Conservation (phyloP, 2,113 vertebrate genomes). For the Zosterops pallidus region DNA sequence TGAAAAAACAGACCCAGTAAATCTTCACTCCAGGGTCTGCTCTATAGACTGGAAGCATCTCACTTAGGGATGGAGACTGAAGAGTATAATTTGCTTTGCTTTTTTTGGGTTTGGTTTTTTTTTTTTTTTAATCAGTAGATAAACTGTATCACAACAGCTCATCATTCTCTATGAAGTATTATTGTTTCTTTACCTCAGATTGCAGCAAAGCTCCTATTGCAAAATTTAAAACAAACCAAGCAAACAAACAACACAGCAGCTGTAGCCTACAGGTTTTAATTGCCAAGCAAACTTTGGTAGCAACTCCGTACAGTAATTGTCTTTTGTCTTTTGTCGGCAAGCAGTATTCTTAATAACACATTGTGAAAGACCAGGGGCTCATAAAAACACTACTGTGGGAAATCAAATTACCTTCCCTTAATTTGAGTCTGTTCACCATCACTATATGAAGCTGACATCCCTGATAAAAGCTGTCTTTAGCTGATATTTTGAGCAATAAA, state of each 20-base stretch:
- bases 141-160: background rate
- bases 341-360: background rate
- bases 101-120: background rate
- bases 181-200: background rate
- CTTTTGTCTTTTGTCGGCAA: conserved; percentile 20
- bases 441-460: background rate
- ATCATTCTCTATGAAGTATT: background rate
- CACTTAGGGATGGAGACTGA: background rate
- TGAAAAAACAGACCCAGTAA: background rate
- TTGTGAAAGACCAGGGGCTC: background rate
- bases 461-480: background rate
- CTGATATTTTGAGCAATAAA: background rate
- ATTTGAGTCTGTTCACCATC: background rate
- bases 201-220: background rate
- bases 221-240: background rate
- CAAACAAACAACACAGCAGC: background rate
- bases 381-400: background rate
- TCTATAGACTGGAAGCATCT: background rate
- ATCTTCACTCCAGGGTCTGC: background rate
- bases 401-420: conserved; percentile 14
- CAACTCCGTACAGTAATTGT: background rate
- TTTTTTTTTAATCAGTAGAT: background rate
- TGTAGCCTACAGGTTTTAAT: background rate
- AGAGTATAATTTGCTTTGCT: background rate
- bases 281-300: background rate